Evolutionary conservation across 2,888 invertebrate genomes (phyloP), one percentile per base, ranked within the genome.

Genomic region (Pyrrhopygopsis socrates): DNA sequence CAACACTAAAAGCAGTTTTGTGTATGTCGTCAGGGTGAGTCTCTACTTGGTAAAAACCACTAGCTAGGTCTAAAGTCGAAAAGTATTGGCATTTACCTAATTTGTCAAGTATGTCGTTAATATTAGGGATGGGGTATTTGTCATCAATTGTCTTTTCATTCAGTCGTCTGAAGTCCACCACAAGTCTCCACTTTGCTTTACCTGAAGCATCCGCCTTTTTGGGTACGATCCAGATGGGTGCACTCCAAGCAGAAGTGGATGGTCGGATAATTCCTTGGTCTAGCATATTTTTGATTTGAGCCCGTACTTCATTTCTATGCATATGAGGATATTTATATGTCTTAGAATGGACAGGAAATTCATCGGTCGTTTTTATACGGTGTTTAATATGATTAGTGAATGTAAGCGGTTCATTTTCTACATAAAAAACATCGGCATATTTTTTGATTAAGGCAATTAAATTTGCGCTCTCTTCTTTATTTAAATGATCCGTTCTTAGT

Each of bases 161-260:
- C 0, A 93, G 4, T 70, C 93, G 93, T 8, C 93, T 65, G 75
- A 83, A 94, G 22, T 90, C 91, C 9, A 93, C 65, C 6, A 92
- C 81, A 67, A 93, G 29, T 18, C 91, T 79, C 86, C 87, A 91
- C 78, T 94, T 93, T 2, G 63, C 30, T 77, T 88, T 89, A 0
- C 91, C 91, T 1, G 90, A 89, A 0, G 94, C 87, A 67, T 95
- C 95, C 6, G 83, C 63, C 83, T 95, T 95, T 83, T 96, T 94
- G 0, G 94, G 94, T 5, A 95, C 95, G 6, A 95, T 87, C 95
- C 94, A 95, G n/a, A 95, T 87, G n/a, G 95, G 95, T 13, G 91
- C 83, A 41, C 89, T 89, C 94, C 95, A 96, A 4, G 95, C 95
- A 13, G 93, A 94, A 1, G 90, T 80, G 0, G 91, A 92, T 24